Percentiles rank a stretch among this genome's conserved stretches.
phyloP scores from a whole-genome alignment of 2,113 vertebrate species.

The Etia nguti region DNA sequence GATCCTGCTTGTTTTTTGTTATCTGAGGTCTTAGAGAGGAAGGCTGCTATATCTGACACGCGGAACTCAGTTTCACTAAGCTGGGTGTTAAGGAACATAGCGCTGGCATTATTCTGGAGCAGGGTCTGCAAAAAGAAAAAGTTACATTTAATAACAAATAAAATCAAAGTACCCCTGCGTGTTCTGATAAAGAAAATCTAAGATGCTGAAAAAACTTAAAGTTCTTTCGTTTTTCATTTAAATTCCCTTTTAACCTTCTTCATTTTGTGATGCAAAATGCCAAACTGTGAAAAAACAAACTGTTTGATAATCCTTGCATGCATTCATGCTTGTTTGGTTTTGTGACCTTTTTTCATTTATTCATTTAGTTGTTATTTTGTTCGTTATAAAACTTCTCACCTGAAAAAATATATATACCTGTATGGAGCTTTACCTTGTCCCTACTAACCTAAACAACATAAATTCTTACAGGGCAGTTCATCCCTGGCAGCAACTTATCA shows the following conservation, averaged over 20 bases:
- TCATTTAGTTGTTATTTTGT: background rate
- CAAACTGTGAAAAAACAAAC: background rate
- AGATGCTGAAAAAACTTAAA: background rate
- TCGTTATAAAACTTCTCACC: background rate
- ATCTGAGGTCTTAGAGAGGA: constrained; percentile 82
- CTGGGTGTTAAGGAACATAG: constrained; percentile 74
- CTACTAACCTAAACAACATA: background rate
- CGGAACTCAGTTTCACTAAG: constrained; percentile 81
- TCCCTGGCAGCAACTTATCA: background rate
- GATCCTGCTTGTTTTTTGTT: constrained; percentile 67
- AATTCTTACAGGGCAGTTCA: background rate
- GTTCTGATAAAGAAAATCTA: background rate
- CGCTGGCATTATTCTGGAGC: constrained; percentile 80
- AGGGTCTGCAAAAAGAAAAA: constrained; percentile 71
- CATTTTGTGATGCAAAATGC: background rate
- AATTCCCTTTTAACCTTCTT: background rate
- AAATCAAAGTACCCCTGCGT: background rate
- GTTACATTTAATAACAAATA: background rate
- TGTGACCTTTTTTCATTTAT: background rate
- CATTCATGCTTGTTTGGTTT: background rate
- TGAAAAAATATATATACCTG: too few species aligned
- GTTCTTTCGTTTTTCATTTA: background rate
- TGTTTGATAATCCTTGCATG: background rate
- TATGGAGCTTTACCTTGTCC: background rate
- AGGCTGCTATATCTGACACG: constrained; percentile 77